Evolutionary conservation across 2,797 vertebrate species (phyloP), one percentile per base, ranked within the genome.

Genomic region (Gephyroberyx darwinii): DNA sequence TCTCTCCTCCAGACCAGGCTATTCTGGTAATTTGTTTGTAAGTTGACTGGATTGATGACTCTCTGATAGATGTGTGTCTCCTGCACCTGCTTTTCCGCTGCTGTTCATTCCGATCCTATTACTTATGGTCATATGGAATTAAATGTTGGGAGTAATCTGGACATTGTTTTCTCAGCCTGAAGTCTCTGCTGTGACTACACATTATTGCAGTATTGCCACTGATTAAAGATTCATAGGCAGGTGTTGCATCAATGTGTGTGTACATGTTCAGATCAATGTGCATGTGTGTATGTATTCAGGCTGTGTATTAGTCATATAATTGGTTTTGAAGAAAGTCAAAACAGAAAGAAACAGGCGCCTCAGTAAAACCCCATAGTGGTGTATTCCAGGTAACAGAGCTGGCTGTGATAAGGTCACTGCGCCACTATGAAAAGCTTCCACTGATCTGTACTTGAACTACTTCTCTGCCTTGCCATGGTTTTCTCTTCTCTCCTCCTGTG

Each of bases 41-140:
- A n/a, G 35, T 73, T 80, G 57, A 65, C 68, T 60, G 37, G 50
- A 64, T 78, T 87, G 60, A 83, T 66, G 74, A 81, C 62, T 26
- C 26, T 26, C 26, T 26, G 26, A 26, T 26, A 69, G 73, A 75
- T 78, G 68, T 39, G 58, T 39, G 30, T 82, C 67, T 80, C 68
- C 39, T 61, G 55, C 5, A 1, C 7, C 35, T 75, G 60, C 68
- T 65, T 70, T 77, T 77, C 70, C n/a, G 3, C 55, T 68, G 64
- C 71, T 74, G 73, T 65, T 79, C 47, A 7, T 71, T 84, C 59
- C 73, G 52, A 75, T 80, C 52, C 55, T 82, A 71, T 85, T 87
- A 82, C 82, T 84, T 84, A 65, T 69, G 75, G 71, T 66, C 51
- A 62, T 58, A 68, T 83, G 67, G 63, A 92, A 90, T 81, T 79